phyloP scores from a whole-genome alignment of 2,888 invertebrate species.

The Trichogramma dendrolimi region DNA sequence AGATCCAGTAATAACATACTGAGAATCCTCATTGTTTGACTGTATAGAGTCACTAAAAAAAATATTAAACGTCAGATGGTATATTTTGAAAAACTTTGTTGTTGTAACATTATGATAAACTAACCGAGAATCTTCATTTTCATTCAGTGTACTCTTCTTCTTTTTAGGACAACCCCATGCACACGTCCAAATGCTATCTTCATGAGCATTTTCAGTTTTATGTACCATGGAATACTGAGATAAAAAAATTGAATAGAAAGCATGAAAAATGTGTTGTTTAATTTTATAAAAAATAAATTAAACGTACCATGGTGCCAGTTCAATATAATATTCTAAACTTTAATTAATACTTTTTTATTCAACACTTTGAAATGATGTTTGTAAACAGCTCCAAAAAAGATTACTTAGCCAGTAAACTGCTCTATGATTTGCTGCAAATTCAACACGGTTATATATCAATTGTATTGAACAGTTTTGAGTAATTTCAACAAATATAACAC shows the following conservation, averaged over 20 bases:
- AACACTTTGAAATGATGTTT: too few species aligned
- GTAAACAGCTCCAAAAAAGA: too few species aligned
- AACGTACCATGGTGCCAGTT: neutral
- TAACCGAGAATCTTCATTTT: constrained; percentile 59
- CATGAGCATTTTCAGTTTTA: constrained; percentile 83
- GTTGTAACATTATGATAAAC: neutral
- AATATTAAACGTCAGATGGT: constrained; percentile 13
- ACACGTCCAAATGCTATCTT: constrained; percentile 92
- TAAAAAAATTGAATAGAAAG: constrained; percentile 24
- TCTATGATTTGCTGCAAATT: too few species aligned
- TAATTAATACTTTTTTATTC: too few species aligned
- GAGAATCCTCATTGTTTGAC: constrained; percentile 55
- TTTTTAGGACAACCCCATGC: constrained; percentile 75
- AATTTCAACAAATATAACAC: too few species aligned
- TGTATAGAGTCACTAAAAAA: constrained; percentile 59
- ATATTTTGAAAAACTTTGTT: neutral
- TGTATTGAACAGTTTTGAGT: too few species aligned
- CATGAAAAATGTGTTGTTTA: neutral
- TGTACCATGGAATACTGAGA: constrained; percentile 66
- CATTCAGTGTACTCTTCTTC: constrained; percentile 56
- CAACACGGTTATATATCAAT: too few species aligned
- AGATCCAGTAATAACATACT: constrained; percentile 86
- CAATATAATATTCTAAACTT: too few species aligned
- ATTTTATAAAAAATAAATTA: neutral
- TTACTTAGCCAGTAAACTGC: too few species aligned